phyloP scores from a whole-genome alignment of 2,113 vertebrate species.

The Pyrgilauda ruficollis region DNA sequence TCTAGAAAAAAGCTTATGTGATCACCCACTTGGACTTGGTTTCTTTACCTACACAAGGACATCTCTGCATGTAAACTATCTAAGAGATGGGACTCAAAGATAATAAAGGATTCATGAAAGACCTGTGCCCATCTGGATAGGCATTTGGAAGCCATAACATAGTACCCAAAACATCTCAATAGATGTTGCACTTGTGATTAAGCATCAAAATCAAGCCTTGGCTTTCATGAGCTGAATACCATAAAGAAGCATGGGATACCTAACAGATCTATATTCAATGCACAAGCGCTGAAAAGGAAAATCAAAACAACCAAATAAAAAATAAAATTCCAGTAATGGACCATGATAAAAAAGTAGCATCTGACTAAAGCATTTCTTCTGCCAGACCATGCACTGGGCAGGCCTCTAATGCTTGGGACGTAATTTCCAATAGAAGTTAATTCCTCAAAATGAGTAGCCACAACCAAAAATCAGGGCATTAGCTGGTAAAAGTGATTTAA shows the following conservation, averaged over 20 bases:
- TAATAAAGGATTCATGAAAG: not conserved
- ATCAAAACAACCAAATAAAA: not conserved
- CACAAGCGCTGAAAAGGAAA: not conserved
- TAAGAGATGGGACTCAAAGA: not conserved
- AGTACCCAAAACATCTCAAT: not conserved
- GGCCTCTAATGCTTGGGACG: not conserved
- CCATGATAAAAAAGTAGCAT: accelerated
- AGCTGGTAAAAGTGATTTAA: not conserved
- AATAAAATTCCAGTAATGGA: not conserved
- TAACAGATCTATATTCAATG: not conserved
- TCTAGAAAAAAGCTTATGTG: not conserved
- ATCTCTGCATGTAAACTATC: not conserved
- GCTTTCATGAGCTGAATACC: not conserved
- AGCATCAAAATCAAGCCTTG: not conserved
- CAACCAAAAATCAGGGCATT: not conserved
- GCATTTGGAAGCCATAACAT: not conserved
- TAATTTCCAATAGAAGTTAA: not conserved
- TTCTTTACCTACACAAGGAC: not conserved
- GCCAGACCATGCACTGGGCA: not conserved
- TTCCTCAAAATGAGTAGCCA: not conserved
- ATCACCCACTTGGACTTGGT: not conserved
- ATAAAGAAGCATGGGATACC: not conserved
- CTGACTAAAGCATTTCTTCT: not conserved
- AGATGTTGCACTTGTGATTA: not conserved
- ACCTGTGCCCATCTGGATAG: not conserved